Conservation (phyloP, 2,113 vertebrate genomes). For the Nothoprocta perdicaria region DNA sequence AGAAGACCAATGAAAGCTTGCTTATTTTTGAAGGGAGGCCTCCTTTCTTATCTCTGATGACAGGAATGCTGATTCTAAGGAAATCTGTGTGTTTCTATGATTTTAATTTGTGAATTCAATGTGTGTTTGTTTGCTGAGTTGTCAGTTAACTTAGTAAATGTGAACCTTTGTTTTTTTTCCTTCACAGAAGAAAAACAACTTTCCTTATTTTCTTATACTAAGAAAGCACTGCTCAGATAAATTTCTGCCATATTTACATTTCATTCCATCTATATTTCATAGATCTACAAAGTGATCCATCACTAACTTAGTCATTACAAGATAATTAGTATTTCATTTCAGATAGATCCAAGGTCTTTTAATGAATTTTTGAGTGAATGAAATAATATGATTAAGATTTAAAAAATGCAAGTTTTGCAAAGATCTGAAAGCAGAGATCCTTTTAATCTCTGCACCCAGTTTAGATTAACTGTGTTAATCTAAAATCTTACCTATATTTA, state of each 20-base stretch:
- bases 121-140: background rate
- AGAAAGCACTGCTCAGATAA: background rate
- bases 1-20: background rate
- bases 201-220: rapidly evolving
- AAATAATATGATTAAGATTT: background rate
- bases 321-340: background rate
- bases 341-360: background rate
- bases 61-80: background rate
- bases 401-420: background rate
- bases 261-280: background rate
- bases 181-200: background rate
- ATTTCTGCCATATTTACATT: background rate
- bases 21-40: background rate
- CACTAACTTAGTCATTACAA: background rate
- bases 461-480: rapidly evolving
- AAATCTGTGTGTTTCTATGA: background rate
- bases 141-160: background rate
- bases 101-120: background rate
- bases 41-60: background rate
- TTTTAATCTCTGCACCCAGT: background rate
- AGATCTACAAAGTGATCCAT: background rate
- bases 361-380: background rate
- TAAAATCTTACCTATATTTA: background rate
- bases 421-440: background rate
- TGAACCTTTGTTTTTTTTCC: background rate